Percentiles rank a stretch among this genome's conserved stretches.
phyloP scores from a whole-genome alignment of 2,113 vertebrate species.

The Barnardius zonarius region DNA sequence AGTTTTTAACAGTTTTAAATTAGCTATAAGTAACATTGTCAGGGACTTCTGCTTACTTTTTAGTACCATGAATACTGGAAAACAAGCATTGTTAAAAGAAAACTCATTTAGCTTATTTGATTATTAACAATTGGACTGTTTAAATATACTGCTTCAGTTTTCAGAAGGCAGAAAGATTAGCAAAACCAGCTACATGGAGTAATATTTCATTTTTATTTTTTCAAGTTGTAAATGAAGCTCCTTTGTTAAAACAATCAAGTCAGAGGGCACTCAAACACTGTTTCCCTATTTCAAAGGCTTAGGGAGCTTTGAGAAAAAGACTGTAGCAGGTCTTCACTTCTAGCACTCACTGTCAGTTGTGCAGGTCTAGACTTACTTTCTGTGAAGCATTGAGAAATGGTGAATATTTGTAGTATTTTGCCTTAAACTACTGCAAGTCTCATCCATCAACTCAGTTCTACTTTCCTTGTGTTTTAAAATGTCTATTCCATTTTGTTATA shows the following conservation, averaged over 20 bases:
- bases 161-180: not conserved
- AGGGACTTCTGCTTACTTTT: not conserved
- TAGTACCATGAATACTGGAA: not conserved
- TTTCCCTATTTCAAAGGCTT: not conserved
- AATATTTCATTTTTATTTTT: not conserved
- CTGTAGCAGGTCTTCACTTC: not conserved
- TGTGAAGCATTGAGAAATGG: not conserved
- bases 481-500: not conserved
- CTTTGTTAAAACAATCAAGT: not conserved
- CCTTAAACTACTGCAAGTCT: not conserved
- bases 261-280: not conserved
- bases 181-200: not conserved
- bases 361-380: not conserved
- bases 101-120: not conserved
- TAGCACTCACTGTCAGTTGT: not conserved
- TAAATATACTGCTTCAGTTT: not conserved
- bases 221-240: not conserved
- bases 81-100: not conserved
- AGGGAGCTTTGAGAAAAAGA: not conserved
- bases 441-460: not conserved
- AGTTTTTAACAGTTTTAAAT: not conserved
- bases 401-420: not conserved
- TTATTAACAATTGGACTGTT: not conserved
- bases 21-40: not conserved
- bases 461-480: constrained; percentile 3